Conservation (phyloP, 2,797 vertebrate genomes). For the Acanthopagrus latus region DNA sequence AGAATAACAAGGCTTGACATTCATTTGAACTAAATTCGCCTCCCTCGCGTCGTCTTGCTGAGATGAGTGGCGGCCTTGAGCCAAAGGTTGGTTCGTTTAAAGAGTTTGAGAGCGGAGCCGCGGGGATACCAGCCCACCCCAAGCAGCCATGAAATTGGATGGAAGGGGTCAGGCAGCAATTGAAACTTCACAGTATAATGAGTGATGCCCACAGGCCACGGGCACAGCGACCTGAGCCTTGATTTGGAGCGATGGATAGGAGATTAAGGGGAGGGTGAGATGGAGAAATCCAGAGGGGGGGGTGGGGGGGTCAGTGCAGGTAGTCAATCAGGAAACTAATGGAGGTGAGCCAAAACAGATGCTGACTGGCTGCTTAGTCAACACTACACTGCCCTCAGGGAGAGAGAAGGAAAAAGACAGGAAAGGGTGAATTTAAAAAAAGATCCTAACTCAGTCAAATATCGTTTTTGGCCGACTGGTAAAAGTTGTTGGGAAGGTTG, state of each 20-base stretch:
- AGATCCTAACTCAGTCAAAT: conserved; percentile 30
- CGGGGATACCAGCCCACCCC: conserved; percentile 39
- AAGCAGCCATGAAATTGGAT: conserved; percentile 67
- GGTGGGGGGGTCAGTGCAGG: conserved; percentile 10
- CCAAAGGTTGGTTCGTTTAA: conserved; percentile 71
- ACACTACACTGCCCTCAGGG: conserved; percentile 27
- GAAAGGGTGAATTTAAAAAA: conserved; percentile 4
- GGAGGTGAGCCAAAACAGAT: conserved; percentile 65
- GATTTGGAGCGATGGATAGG: conserved; percentile 72
- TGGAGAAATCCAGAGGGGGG: conserved; percentile 25
- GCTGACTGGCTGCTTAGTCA: conserved; percentile 59
- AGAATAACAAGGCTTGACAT: conserved; percentile 73
- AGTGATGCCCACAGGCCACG: conserved; percentile 71
- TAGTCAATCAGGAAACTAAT: conserved; percentile 70
- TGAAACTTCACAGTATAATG: conserved; percentile 81
- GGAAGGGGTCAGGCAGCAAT: conserved; percentile 63
- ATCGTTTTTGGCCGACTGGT: conserved; percentile 16
- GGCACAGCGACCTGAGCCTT: conserved; percentile 56
- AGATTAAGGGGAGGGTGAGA: conserved; percentile 51
- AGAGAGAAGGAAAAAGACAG: background rate
- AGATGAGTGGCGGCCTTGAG: conserved; percentile 57
- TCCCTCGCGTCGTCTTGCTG: conserved; percentile 47
- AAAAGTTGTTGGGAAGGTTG: conserved; percentile 37
- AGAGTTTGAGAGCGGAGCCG: conserved; percentile 61
- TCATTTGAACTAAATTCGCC: conserved; percentile 68